A percentile compares a stretch with the other conserved stretches of the same genome.
Conservation (phyloP, 92 coral and sea anemone genomes). For the Phenganax subtilis region DNA sequence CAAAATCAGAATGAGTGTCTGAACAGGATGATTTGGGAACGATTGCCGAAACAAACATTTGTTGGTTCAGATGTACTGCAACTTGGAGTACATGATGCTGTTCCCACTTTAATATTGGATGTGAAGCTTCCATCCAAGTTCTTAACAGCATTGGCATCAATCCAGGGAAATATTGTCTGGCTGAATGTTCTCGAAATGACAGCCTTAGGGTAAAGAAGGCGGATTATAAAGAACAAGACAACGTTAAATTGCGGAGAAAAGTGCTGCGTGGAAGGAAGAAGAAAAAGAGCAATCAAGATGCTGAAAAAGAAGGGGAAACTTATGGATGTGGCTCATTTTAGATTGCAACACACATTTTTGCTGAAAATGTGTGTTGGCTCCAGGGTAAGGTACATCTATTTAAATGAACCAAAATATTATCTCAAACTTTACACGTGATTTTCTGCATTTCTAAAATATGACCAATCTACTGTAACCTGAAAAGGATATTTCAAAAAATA, state of each 20-base stretch:
- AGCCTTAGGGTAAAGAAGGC: not conserved
- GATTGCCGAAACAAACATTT: conserved; percentile 30
- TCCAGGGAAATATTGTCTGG: conserved; percentile 14
- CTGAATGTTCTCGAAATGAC: not conserved
- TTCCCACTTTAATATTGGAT: conserved; percentile 30
- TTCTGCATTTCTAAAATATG: too few species aligned
- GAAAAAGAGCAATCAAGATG: conserved; percentile 4
- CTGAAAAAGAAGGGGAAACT: conserved; percentile 28
- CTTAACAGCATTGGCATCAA: not conserved
- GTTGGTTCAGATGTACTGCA: conserved; percentile 35
- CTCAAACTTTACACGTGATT: too few species aligned
- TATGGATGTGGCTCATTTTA: conserved; percentile 32
- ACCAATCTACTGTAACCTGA: too few species aligned
- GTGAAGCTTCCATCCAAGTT: conserved; percentile 27
- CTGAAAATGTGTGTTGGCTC: not conserved
- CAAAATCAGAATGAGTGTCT: conserved; percentile 30
- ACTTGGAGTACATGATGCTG: conserved; percentile 36
- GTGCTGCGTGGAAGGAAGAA: not conserved
- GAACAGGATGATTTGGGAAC: conserved; percentile 29
- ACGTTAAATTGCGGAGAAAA: not conserved
- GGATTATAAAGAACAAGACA: not conserved
- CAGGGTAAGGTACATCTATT: not conserved
- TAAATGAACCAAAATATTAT: too few species aligned
- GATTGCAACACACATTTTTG: not conserved
- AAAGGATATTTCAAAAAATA: not conserved